Base-by-base conservation (phyloP, 2,888 invertebrate species). In the Bombylius major region DNA sequence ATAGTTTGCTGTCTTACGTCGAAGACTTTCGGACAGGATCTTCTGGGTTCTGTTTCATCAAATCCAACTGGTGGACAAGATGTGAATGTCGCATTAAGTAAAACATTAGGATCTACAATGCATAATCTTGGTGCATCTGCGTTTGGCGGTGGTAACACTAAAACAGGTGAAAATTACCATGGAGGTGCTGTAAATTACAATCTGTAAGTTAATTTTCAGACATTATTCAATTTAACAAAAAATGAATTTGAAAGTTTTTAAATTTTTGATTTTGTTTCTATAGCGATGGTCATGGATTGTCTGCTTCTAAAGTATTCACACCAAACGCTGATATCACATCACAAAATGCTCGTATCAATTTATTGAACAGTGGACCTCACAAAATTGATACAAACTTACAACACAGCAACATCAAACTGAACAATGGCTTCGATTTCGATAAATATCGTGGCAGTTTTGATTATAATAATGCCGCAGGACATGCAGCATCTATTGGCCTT, bases 221-320 rank as follows among this genome's bases (percentile, higher is more conserved):
- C 11, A 12, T 13, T 50, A n/a, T 34, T 9, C 5, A 50, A 12
- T 3, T n/a, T n/a, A n/a, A 23, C 8, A 7, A 36, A 36, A 36
- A 36, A 36, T 36, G 34, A 3, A 3, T 36, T 36, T 7, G 1
- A 36, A 36, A 36, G 8, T 36, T 36, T 36, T n/a, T n/a, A n/a
- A n/a, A n/a, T n/a, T n/a, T 36, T 1, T 36, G 1, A 8, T 36
- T 1, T 36, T 4, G 7, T 36, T 36, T 7, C 8, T 36, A 4
- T 42, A 71, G 70, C 23, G 63, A 70, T 54, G 65, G 66, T 0
- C 65, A 67, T 56, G 61, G 65, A 1, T 44, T 70, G 5, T 64
- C 65, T 0, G 4, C 69, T 34, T 61, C 66, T 51, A 69, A 67
- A 47, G 56, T 63, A 5, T 63, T 65, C 34, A 68, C 65, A 1